phyloP scores from a whole-genome alignment of 1,140 invertebrate species.

The Brachionus plicatilis region DNA sequence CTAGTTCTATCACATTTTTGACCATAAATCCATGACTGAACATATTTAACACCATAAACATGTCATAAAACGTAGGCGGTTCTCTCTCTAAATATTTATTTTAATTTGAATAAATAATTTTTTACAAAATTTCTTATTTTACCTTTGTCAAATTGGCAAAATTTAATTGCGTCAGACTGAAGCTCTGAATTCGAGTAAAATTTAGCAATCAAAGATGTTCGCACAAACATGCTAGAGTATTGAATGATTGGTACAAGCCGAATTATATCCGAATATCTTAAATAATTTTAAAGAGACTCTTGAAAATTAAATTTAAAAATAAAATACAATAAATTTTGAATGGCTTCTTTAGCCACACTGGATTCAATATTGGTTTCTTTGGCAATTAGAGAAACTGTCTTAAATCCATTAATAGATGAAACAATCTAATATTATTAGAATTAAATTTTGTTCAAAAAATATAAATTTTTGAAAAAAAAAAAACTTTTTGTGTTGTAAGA shows the following conservation, averaged over 20 bases:
- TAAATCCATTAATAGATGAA: constrained; percentile 82
- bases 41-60: constrained; percentile 13
- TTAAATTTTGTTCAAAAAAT: constrained; percentile 43
- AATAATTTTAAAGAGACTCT: neutral
- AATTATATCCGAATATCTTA: constrained; percentile 68
- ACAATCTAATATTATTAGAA: constrained; percentile 60
- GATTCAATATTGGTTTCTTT: constrained; percentile 77
- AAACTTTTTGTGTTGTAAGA: constrained; percentile 72
- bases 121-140: neutral
- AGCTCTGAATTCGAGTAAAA: constrained; percentile 5
- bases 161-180: neutral
- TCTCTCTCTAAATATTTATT: neutral
- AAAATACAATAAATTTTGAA: constrained; percentile 77
- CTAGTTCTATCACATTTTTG: constrained; percentile 4
- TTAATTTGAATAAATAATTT: neutral
- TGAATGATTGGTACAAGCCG: constrained; percentile 81
- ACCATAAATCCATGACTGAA: constrained; percentile 19
- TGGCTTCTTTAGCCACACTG: constrained; percentile 83
- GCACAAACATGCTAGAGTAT: constrained; percentile 44
- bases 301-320: constrained; percentile 23
- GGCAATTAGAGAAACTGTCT: constrained; percentile 67
- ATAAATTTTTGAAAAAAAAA: neutral
- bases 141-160: constrained; percentile 10
- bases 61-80: constrained; percentile 5
- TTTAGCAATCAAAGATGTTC: neutral